A percentile compares a stretch with the other conserved stretches of the same genome.
phyloP scores from a whole-genome alignment of 2,888 invertebrate species.

The Branchipolynoe longqiensis region DNA sequence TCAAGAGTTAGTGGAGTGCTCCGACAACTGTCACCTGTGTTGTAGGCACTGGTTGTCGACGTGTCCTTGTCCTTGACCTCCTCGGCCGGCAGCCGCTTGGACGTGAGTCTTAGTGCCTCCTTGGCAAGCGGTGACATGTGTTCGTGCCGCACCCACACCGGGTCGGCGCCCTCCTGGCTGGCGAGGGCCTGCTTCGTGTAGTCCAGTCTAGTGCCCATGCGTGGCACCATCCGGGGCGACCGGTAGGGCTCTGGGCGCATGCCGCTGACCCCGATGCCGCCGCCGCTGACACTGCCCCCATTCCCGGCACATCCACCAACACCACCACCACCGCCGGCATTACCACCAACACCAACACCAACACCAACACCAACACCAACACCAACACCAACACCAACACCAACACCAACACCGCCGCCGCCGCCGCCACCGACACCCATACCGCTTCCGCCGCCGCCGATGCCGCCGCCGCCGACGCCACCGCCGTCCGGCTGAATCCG shows the following conservation, averaged over 20 bases:
- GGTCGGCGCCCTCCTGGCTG: conserved; percentile 40
- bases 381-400: neutral
- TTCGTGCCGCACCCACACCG: conserved; percentile 58
- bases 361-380: neutral
- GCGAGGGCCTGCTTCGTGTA: conserved; percentile 71
- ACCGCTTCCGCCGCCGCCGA: conserved; percentile 60
- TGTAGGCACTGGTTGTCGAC: conserved; percentile 86
- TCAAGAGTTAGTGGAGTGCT: conserved; percentile 83
- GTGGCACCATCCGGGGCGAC: conserved; percentile 76
- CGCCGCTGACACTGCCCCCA: neutral
- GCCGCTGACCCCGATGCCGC: neutral
- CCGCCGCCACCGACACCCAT: neutral
- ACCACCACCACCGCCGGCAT: conserved; percentile 59
- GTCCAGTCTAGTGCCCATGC: conserved; percentile 80
- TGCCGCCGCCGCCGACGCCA: conserved; percentile 52
- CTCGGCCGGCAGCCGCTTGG: conserved; percentile 63
- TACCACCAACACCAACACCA: conserved; percentile 49
- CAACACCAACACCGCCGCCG: conserved; percentile 44
- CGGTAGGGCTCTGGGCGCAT: conserved; percentile 70
- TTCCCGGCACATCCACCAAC: neutral
- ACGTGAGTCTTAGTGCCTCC: conserved; percentile 59
- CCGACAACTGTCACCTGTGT: conserved; percentile 89
- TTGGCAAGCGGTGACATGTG: conserved; percentile 42
- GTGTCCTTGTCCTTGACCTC: conserved; percentile 83
- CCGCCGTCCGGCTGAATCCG: conserved; percentile 64